A percentile compares a stretch with the other conserved stretches of the same genome.
Evolutionary conservation across 2,113 vertebrate genomes (phyloP).

Genomic region (Thymallus thymallus): DNA sequence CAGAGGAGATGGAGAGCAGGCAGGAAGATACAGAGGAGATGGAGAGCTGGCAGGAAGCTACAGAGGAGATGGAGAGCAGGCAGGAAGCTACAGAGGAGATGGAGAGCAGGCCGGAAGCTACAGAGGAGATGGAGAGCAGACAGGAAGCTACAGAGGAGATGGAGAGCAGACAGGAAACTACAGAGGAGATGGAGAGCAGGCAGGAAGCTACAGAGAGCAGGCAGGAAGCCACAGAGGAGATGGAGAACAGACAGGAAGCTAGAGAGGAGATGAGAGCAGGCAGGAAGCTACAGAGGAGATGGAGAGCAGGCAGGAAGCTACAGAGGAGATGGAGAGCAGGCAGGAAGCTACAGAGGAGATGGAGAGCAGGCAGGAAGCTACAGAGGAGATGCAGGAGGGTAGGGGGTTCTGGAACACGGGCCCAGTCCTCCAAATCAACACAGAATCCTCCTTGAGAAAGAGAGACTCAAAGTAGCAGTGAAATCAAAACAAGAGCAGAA

Average conservation of each 20-base stretch:
- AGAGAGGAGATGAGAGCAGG: no score
- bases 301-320: neutral
- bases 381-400: no score
- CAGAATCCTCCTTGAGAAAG: neutral
- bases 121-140: neutral
- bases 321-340: no score
- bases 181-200: neutral
- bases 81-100: no score
- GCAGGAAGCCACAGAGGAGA: neutral
- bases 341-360: neutral
- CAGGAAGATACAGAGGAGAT: no score
- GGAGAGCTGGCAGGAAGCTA: constrained; percentile 6
- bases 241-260: neutral
- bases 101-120: no score
- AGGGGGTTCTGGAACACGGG: neutral
- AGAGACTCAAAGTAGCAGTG: neutral
- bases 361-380: neutral
- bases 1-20: neutral
- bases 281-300: neutral
- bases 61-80: neutral
- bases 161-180: neutral
- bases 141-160: no score
- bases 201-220: no score
- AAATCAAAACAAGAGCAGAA: neutral
- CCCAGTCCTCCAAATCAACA: neutral